Evolutionary conservation across 2,113 vertebrate species (phyloP).

Genomic region (Ibidorhyncha struthersii): DNA sequence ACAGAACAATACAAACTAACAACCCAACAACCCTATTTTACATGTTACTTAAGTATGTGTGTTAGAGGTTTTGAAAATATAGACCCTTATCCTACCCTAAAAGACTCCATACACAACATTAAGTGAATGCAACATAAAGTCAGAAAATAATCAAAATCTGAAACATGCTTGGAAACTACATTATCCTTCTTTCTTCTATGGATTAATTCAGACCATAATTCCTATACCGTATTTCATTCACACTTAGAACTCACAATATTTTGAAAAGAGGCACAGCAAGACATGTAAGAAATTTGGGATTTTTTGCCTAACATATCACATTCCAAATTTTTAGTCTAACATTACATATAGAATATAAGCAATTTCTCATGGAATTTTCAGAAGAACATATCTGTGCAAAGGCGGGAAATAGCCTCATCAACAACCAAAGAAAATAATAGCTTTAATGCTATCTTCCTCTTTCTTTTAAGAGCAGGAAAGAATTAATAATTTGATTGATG

Average conservation of each 20-base stretch:
- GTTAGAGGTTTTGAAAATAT: neutral
- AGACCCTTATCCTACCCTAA: neutral
- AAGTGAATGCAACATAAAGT: neutral
- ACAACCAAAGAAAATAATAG: neutral
- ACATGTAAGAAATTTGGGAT: neutral
- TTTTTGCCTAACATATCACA: neutral
- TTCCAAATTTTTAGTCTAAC: neutral
- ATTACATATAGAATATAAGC: neutral
- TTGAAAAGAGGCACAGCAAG: neutral
- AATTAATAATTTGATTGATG: neutral
- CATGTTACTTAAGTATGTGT: neutral
- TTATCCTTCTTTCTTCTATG: neutral
- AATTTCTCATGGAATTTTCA: neutral
- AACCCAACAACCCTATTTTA: neutral
- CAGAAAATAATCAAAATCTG: neutral
- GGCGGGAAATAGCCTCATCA: neutral
- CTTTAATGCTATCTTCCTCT: neutral
- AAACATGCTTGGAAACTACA: neutral
- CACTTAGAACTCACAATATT: neutral
- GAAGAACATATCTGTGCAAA: neutral
- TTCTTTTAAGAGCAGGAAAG: neutral
- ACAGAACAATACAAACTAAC: neutral
- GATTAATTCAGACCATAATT: neutral
- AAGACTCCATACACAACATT: neutral
- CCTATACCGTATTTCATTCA: fast-evolving